phyloP scores from a whole-genome alignment of 2,113 vertebrate species.

The Notarius lentiginosus region DNA sequence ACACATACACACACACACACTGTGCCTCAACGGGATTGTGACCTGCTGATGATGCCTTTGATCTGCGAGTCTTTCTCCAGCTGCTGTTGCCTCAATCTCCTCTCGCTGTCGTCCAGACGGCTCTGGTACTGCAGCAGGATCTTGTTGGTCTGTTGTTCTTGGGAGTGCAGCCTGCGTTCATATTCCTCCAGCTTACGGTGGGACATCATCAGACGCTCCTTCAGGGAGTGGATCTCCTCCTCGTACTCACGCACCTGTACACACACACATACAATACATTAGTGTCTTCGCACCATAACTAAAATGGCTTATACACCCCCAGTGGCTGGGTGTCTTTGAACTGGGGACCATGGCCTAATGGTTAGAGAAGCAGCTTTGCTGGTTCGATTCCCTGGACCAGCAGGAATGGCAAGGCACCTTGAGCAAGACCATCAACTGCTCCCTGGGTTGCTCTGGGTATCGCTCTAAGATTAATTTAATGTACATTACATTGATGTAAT shows the following conservation, averaged over 20 bases:
- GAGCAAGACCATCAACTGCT: no score
- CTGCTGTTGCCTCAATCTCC: conserved; percentile 88
- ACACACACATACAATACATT: neutral
- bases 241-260: conserved; percentile 89
- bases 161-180: conserved; percentile 83
- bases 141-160: conserved; percentile 92
- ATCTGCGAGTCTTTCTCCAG: conserved; percentile 93
- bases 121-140: conserved; percentile 92
- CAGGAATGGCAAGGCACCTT: no score
- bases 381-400: no score
- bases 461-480: no score
- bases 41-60: conserved; percentile 98
- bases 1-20: conserved; percentile 32
- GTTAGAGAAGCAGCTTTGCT: no score
- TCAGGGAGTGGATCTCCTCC: conserved; percentile 92
- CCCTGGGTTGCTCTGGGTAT: no score
- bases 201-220: conserved; percentile 92
- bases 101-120: conserved; percentile 93
- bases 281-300: neutral
- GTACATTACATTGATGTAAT: no score
- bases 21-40: conserved; percentile 24
- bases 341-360: no score
- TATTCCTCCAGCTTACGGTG: conserved; percentile 96
- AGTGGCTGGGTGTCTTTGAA: no score
- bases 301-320: no score